These are phyloP conservation scores for Bubo bubo DNA, from an alignment of 2,113 vertebrate species.

Conservation along the genomic window DNA sequence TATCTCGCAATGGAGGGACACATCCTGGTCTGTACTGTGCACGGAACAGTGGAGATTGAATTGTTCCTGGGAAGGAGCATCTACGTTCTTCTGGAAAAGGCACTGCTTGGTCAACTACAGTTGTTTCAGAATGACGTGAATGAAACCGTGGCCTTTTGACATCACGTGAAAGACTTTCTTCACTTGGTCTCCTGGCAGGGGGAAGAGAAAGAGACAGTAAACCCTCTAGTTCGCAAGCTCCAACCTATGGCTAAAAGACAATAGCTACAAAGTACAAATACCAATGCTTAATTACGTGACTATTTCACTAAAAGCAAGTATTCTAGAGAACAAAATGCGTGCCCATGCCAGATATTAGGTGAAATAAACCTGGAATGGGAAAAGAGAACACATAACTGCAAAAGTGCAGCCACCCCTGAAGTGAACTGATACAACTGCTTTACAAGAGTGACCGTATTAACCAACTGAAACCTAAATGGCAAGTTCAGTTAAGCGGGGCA, in stretches of 20 bases:
- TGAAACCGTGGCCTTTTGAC: slow-evolving; percentile 84
- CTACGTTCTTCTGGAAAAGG: slow-evolving; percentile 69
- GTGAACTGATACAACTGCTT: not conserved
- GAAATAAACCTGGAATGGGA: not conserved
- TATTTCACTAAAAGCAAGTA: not conserved
- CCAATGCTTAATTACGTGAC: not conserved
- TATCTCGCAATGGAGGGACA: slow-evolving; percentile 57
- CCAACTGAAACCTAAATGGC: not conserved
- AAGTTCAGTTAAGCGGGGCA: not conserved
- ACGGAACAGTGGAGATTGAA: slow-evolving; percentile 10
- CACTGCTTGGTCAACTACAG: slow-evolving; percentile 68
- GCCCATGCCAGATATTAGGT: not conserved
- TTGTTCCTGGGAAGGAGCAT: slow-evolving; percentile 8
- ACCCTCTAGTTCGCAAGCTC: not conserved
- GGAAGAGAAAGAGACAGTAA: not conserved
- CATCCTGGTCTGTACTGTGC: slow-evolving; percentile 17
- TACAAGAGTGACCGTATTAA: not conserved
- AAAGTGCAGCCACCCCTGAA: not conserved
- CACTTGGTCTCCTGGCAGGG: slow-evolving; percentile 79
- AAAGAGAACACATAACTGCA: not conserved
- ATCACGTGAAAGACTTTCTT: slow-evolving; percentile 58
- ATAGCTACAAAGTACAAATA: not conserved
- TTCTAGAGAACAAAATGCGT: not conserved
- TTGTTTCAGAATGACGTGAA: slow-evolving; percentile 51
- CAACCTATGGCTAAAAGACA: not conserved